These are phyloP conservation scores for Hylaeus volcanicus DNA, from an alignment of 1,140 invertebrate species.

Conservation along the genomic window DNA sequence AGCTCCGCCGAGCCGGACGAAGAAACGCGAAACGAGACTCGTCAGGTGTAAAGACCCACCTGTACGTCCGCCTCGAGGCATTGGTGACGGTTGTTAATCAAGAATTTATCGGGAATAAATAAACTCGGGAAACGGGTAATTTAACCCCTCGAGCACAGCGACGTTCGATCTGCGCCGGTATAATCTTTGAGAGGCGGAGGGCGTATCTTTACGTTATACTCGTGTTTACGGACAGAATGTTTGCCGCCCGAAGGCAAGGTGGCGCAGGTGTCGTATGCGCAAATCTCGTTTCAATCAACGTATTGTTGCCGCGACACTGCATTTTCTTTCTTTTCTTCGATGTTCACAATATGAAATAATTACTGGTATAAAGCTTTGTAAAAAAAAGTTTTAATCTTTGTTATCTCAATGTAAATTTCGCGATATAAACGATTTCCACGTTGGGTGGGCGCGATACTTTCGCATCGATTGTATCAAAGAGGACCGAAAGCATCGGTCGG, in stretches of 20 bases:
- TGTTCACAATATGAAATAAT: too few species aligned
- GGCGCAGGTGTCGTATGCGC: not conserved
- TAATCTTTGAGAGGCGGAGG: not conserved
- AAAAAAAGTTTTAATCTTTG: too few species aligned
- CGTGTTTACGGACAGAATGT: not conserved
- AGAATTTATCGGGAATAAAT: constrained; percentile 40
- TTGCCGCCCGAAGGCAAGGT: not conserved
- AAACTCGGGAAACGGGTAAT: constrained; percentile 24
- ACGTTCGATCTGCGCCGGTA: not conserved
- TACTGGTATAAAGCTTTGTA: too few species aligned
- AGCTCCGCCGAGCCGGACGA: not conserved
- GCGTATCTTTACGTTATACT: constrained; percentile 4
- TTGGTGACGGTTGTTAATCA: constrained; percentile 23
- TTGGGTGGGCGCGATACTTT: too few species aligned
- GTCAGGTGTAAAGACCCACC: not conserved
- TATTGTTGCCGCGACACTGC: too few species aligned
- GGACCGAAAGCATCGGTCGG: too few species aligned
- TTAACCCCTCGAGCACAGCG: not conserved
- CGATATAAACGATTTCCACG: too few species aligned
- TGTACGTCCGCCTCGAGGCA: constrained; percentile 10
- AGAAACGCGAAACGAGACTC: not conserved
- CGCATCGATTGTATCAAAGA: too few species aligned
- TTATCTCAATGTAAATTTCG: too few species aligned
- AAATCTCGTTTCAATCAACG: not conserved
- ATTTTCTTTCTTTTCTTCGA: too few species aligned